phyloP scores from a whole-genome alignment of 2,797 vertebrate genomes.

The Fringilla coelebs region DNA sequence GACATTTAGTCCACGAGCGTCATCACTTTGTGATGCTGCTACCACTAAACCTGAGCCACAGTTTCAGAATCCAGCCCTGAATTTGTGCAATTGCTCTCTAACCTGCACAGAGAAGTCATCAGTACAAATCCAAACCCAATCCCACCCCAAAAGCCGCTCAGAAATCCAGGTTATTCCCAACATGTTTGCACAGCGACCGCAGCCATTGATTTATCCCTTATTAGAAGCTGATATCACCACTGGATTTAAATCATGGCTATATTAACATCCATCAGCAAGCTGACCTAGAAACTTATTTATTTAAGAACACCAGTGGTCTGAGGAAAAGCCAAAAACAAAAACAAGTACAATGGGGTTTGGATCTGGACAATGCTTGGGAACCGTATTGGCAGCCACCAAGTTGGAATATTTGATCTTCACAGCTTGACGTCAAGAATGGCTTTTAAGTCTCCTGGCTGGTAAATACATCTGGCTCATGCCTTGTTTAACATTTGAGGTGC shows the following conservation, averaged over 20 bases:
- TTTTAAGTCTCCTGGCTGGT: slow-evolving; percentile 71
- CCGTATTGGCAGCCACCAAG: slow-evolving; percentile 53
- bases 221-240: slow-evolving; percentile 10
- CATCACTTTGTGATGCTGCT: not conserved
- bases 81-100: not conserved
- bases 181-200: not conserved
- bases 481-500: slow-evolving; percentile 51
- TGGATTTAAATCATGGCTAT: not conserved
- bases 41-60: not conserved
- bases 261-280: slow-evolving; percentile 25
- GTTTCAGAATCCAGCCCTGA: not conserved
- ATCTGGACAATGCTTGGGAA: slow-evolving; percentile 69
- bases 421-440: slow-evolving; percentile 73
- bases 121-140: not conserved
- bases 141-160: not conserved
- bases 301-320: slow-evolving; percentile 63
- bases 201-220: not conserved
- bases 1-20: not conserved
- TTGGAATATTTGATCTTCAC: slow-evolving; percentile 72
- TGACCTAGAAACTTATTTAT: slow-evolving; percentile 71
- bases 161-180: not conserved
- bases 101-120: not conserved
- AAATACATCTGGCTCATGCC: slow-evolving; percentile 61
- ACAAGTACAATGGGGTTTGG: slow-evolving; percentile 67
- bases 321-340: slow-evolving; percentile 69